Evolutionary conservation across 2,113 vertebrate species (phyloP).

Genomic region (Pterocles burchelli): DNA sequence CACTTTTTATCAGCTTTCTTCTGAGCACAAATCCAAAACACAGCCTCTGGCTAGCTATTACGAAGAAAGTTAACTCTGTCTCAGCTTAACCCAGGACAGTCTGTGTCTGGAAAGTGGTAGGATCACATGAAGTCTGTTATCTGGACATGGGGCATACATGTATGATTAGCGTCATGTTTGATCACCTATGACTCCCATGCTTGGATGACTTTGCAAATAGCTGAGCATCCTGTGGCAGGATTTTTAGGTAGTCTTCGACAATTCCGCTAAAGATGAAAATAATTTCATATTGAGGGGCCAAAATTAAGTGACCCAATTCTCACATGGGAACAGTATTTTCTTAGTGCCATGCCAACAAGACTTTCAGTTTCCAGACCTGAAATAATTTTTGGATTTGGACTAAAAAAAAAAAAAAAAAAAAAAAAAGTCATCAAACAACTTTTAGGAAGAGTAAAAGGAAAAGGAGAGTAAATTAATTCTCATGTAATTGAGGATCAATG

Average conservation of each 20-base stretch:
- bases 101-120: background rate
- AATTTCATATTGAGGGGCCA: background rate
- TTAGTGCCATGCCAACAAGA: background rate
- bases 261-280: background rate
- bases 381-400: background rate
- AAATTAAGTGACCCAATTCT: background rate
- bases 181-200: background rate
- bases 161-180: background rate
- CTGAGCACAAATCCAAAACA: no score
- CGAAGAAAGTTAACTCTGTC: no score
- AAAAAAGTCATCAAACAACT: background rate
- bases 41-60: no score
- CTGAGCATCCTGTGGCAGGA: background rate
- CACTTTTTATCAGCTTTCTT: no score
- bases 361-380: background rate
- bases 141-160: background rate
- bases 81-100: background rate
- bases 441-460: background rate
- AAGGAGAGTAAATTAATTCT: conserved; percentile 13
- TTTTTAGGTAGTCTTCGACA: background rate
- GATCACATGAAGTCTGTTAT: background rate
- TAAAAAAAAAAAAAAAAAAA: background rate
- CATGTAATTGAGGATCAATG: background rate
- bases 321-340: background rate
- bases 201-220: background rate